A percentile compares a stretch with the other conserved stretches of the same genome.
Conservation (phyloP, 2,888 invertebrate species). For the Apamea monoglypha region DNA sequence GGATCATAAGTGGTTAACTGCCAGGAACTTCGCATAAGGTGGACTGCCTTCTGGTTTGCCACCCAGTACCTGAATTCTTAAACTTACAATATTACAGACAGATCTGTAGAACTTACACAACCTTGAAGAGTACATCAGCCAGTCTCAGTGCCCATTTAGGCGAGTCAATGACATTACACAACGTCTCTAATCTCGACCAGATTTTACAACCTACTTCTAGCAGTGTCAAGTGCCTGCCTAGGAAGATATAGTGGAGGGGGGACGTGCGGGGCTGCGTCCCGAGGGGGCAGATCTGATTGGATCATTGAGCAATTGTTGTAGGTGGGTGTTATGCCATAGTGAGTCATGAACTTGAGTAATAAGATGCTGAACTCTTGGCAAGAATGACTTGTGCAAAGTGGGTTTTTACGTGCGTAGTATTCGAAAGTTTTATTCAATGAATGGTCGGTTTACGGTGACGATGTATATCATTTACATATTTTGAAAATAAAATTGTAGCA, state of each 20-base stretch:
- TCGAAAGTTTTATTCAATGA: conserved; percentile 6
- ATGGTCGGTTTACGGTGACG: neutral
- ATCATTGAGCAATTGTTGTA: conserved; percentile 85
- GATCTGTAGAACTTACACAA: neutral
- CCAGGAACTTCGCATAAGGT: neutral
- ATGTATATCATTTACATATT: neutral
- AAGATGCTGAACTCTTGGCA: conserved; percentile 2
- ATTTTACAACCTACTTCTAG: conserved; percentile 65
- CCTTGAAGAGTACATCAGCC: conserved; percentile 11
- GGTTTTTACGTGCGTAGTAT: conserved; percentile 26
- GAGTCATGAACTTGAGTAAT: conserved; percentile 32
- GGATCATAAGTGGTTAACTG: neutral
- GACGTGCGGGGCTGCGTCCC: conserved; percentile 42
- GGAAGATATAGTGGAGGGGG: conserved; percentile 39
- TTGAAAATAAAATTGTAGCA: neutral
- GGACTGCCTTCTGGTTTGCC: neutral
- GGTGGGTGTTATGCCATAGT: conserved; percentile 74
- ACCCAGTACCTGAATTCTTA: neutral
- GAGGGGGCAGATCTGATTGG: conserved; percentile 77
- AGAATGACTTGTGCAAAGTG: neutral
- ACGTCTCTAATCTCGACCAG: conserved; percentile 36
- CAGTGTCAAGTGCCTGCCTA: conserved; percentile 69
- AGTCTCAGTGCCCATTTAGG: neutral
- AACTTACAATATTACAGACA: neutral
- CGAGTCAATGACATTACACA: conserved; percentile 40